These are phyloP conservation scores for Botia kubotai DNA, from an alignment of 2,797 vertebrate species.

Conservation along the genomic window DNA sequence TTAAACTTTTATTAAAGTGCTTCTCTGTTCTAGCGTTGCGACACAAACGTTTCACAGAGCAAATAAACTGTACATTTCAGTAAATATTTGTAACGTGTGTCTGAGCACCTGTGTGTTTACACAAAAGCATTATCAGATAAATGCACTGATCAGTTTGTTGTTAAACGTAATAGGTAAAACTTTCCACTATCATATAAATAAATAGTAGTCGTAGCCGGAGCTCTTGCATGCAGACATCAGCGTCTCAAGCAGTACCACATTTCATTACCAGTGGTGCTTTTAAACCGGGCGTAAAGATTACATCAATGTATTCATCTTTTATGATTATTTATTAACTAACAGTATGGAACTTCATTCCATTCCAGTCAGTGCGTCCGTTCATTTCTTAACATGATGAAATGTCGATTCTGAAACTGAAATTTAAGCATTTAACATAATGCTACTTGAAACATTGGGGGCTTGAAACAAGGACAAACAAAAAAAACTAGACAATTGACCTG, in stretches of 20 bases:
- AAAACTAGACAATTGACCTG: constrained; percentile 71
- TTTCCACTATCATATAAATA: constrained; percentile 87
- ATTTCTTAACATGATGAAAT: constrained; percentile 65
- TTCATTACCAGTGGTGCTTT: constrained; percentile 85
- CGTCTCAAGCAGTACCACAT: constrained; percentile 85
- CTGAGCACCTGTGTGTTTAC: constrained; percentile 63
- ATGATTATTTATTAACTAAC: constrained; percentile 53
- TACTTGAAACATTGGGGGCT: constrained; percentile 73
- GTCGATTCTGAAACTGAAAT: constrained; percentile 59
- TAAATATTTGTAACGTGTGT: constrained; percentile 72
- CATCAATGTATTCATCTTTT: constrained; percentile 75
- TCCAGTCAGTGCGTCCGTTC: constrained; percentile 79
- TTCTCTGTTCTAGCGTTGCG: constrained; percentile 81
- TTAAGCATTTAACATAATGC: constrained; percentile 75
- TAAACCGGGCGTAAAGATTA: constrained; percentile 82
- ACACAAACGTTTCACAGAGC: constrained; percentile 84
- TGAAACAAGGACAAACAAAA: neutral
- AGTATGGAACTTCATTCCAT: constrained; percentile 57
- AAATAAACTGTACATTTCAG: constrained; percentile 81
- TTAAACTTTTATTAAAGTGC: constrained; percentile 89
- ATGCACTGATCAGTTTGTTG: constrained; percentile 75
- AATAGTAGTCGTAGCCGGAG: constrained; percentile 88
- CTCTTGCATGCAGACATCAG: constrained; percentile 87
- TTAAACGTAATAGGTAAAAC: constrained; percentile 81
- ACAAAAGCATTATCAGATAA: constrained; percentile 63